Conservation (phyloP, 2,797 vertebrate species). For the Hirundo rustica region DNA sequence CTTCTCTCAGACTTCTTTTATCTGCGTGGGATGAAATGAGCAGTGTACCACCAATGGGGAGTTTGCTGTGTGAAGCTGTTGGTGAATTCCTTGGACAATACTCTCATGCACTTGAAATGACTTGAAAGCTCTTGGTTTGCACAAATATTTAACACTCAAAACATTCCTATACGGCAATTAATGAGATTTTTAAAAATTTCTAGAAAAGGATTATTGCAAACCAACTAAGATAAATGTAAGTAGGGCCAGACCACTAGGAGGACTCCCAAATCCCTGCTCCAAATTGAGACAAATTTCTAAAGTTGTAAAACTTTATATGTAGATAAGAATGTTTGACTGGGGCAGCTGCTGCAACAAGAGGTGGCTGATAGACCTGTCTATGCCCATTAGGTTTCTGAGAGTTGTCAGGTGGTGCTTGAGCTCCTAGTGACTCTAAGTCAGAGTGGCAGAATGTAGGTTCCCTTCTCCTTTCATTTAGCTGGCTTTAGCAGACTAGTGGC, state of each 20-base stretch:
- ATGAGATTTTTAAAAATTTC: not conserved
- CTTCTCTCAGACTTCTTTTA: not conserved
- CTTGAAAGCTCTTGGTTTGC: not conserved
- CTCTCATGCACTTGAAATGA: not conserved
- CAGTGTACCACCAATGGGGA: not conserved
- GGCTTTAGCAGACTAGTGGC: not conserved
- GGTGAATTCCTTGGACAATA: not conserved
- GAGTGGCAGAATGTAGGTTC: not conserved
- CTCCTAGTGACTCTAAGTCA: not conserved
- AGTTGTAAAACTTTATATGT: not conserved
- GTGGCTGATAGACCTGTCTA: not conserved
- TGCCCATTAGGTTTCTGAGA: not conserved
- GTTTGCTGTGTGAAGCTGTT: not conserved
- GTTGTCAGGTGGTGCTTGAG: not conserved
- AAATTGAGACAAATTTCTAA: not conserved
- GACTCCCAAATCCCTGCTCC: not conserved
- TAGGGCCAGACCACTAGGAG: not conserved
- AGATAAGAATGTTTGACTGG: not conserved
- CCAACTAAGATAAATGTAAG: not conserved
- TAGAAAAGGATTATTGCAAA: not conserved
- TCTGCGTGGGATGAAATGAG: not conserved
- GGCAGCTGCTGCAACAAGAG: not conserved
- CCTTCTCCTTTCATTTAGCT: not conserved
- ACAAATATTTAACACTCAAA: not conserved
- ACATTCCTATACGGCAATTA: not conserved